These are phyloP conservation scores for Drosophila mercatorum DNA, from an alignment of 2,888 invertebrate genomes.

Conservation along the genomic window DNA sequence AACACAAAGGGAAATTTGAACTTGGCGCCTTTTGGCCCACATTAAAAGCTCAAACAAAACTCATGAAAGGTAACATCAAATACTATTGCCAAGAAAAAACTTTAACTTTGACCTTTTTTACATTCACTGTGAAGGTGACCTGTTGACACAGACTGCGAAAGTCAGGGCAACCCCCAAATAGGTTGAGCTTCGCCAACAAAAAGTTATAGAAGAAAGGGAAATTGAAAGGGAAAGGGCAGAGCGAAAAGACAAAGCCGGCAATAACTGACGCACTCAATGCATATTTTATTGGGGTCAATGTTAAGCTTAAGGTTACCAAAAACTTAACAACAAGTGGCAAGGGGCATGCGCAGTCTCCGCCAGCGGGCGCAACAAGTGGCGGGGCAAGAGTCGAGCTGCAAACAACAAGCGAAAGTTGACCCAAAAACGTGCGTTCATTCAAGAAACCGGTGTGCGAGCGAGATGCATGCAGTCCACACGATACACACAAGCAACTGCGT, in stretches of 20 bases:
- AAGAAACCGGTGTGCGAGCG: slow-evolving; percentile 61
- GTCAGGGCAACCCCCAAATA: slow-evolving; percentile 27
- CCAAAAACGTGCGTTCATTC: slow-evolving; percentile 75
- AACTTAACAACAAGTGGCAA: slow-evolving; percentile 7
- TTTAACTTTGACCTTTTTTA: slow-evolving; percentile 11
- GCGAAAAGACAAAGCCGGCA: slow-evolving; percentile 23
- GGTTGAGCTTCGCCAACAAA: slow-evolving; percentile 46
- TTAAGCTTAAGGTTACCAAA: slow-evolving; percentile 52
- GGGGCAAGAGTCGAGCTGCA: slow-evolving; percentile 26
- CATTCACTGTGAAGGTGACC: slow-evolving; percentile 57
- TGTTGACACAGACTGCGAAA: slow-evolving; percentile 21
- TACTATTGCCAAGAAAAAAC: background rate
- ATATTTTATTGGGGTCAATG: slow-evolving; percentile 67
- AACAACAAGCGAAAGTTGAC: slow-evolving; percentile 60
- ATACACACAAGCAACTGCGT: slow-evolving; percentile 46
- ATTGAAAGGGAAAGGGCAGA: background rate
- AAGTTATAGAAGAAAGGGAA: slow-evolving; percentile 17
- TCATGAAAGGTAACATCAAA: background rate
- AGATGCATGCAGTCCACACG: slow-evolving; percentile 51
- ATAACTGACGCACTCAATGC: slow-evolving; percentile 41
- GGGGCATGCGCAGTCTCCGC: slow-evolving; percentile 52
- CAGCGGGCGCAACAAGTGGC: slow-evolving; percentile 61
- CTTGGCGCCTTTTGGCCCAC: slow-evolving; percentile 71
- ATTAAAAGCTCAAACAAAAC: slow-evolving; percentile 26
- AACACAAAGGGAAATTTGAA: background rate